Base-by-base conservation (phyloP, 2,113 vertebrate species). In the Psettodes erumei region DNA sequence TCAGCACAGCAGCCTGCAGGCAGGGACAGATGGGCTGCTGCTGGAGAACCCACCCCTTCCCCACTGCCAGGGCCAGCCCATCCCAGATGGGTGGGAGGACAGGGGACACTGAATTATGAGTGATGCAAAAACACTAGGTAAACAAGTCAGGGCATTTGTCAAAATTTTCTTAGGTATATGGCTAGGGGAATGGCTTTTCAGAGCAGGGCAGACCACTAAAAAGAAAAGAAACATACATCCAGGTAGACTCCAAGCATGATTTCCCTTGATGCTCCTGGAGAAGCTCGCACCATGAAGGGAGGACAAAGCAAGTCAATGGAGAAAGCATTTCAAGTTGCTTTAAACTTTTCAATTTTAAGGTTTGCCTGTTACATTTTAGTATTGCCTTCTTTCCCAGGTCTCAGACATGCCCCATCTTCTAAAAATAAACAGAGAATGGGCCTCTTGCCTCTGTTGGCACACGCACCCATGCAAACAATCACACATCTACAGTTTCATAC, bases 111-210 rank as follows among this genome's bases (percentile, higher is more conserved):
- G 87, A 91, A 77, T 85, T 89, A 90, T 85, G 90, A 86, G 77
- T 74, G 83, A 90, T 86, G 71, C 51, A 86, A 86, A 86, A 92
- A 90, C 73, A 85, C 86, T 77, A 83, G 82, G 71, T 92, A 88
- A 90, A 92, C 88, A 83, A 30, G 37, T 63, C 6, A 18, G 21
- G 13, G 42, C 84, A 83, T 90, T 89, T 86, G 59, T 91, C 83
- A 84, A 80, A 48, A 84, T 87, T 86, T 88, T 70, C 68, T 47
- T 55, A 45, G 72, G 70, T 71, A 68, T 80, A 58, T 43, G 43
- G 28, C 25, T 60, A 0, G 55, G 27, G 56, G 77, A 82, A 64
- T 30, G 53, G 35, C 21, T 60, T 73, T 42, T 55, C 13, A 10
- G 38, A 25, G 58, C 50, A 58, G 28, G 28, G 16, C 38, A 43